Conservation (phyloP, 2,888 invertebrate genomes). For the Asteroscopus sphinx region DNA sequence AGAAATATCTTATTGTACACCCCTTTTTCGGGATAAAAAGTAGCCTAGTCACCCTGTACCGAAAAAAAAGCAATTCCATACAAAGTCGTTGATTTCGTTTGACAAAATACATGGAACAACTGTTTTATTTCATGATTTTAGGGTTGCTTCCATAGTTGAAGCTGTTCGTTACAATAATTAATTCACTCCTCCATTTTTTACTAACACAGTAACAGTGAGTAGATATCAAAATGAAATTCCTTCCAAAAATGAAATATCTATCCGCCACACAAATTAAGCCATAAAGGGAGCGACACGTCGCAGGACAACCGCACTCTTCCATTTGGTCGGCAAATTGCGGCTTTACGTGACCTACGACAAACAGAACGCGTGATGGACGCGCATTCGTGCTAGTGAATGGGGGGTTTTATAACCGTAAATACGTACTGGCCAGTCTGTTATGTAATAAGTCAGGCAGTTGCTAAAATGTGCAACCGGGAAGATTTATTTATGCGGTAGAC, state of each 20-base stretch:
- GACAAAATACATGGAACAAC: no score
- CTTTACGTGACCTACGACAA: constrained; percentile 68
- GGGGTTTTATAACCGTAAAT: constrained; percentile 55
- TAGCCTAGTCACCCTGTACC: no score
- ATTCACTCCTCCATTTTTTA: no score
- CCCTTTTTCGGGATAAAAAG: no score
- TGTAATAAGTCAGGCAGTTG: constrained; percentile 24
- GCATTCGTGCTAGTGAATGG: constrained; percentile 40
- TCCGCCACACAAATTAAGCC: constrained; percentile 64
- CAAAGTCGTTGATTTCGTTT: no score
- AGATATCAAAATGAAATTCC: constrained; percentile 22
- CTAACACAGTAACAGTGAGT: background rate
- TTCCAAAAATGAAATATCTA: constrained; percentile 48
- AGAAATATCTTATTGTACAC: no score
- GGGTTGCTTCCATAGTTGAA: no score
- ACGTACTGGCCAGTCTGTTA: constrained; percentile 38
- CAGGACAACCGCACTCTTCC: constrained; percentile 69
- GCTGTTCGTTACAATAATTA: no score
- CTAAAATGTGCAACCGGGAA: constrained; percentile 22
- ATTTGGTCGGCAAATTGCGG: constrained; percentile 72
- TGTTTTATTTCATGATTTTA: no score
- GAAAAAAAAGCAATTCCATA: no score
- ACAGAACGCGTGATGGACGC: constrained; percentile 58
- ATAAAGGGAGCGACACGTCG: constrained; percentile 72
- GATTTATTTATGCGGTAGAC: constrained; percentile 32